Conservation (phyloP, 1,140 invertebrate species). For the Drosophila sechellia region DNA sequence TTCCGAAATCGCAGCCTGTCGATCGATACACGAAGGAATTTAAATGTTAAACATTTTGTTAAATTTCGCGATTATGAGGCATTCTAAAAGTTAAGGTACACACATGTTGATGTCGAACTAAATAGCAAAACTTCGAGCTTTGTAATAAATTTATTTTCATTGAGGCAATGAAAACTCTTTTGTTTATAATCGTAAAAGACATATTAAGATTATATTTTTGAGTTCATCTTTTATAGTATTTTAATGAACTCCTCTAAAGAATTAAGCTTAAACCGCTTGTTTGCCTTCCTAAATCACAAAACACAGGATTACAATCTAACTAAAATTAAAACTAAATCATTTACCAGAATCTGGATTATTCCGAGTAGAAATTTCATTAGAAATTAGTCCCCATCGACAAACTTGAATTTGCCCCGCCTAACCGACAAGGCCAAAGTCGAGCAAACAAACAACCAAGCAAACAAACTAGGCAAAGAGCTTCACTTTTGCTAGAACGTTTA, state of each 20-base stretch:
- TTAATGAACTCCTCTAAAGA: too few relatives aligned
- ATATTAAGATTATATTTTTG: too few relatives aligned
- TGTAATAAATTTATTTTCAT: neutral
- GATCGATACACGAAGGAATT: neutral
- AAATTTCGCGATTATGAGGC: neutral
- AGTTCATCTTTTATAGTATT: too few relatives aligned
- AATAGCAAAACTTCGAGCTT: too few relatives aligned
- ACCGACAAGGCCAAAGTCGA: constrained; percentile 36
- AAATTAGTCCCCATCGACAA: neutral
- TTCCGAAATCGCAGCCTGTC: neutral
- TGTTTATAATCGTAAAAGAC: too few relatives aligned
- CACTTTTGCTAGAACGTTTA: constrained; percentile 45
- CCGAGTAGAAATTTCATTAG: constrained; percentile 21
- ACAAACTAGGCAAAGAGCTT: constrained; percentile 27
- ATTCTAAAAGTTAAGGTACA: too few relatives aligned
- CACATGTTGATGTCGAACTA: too few relatives aligned
- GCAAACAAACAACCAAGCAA: constrained; percentile 30
- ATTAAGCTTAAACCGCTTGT: too few relatives aligned
- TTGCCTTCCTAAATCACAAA: neutral
- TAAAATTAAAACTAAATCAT: constrained; percentile 1
- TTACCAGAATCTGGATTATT: neutral
- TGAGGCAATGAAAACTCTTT: neutral
- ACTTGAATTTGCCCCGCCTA: neutral
- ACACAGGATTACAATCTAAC: neutral
- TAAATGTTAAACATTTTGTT: neutral